phyloP scores from a whole-genome alignment of 2,113 vertebrate species.

The Tachysurus vachellii region DNA sequence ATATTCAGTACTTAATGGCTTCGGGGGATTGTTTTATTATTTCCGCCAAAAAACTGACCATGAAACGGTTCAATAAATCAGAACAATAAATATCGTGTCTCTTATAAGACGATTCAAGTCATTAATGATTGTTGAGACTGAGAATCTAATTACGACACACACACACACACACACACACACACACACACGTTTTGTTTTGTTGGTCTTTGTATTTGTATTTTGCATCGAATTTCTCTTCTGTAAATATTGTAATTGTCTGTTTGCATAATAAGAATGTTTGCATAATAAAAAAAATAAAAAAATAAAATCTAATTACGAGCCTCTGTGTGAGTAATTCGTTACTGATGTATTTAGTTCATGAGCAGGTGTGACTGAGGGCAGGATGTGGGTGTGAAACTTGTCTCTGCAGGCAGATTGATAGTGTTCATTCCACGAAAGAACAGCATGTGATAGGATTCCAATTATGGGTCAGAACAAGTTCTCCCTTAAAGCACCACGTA shows the following conservation, averaged over 20 bases:
- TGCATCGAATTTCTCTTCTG: no score
- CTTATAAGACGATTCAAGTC: no score
- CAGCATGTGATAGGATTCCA: constrained; percentile 30
- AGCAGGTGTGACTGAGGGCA: background rate
- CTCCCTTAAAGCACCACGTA: background rate
- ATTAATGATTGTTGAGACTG: no score
- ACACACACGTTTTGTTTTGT: no score
- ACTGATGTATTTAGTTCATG: background rate
- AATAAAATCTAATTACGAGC: no score
- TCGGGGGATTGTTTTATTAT: background rate
- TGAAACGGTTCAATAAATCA: background rate
- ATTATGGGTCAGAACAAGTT: background rate
- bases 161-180: no score
- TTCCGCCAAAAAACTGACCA: background rate
- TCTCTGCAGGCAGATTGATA: constrained; percentile 27
- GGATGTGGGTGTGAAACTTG: background rate
- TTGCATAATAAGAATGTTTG: no score
- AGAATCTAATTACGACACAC: no score
- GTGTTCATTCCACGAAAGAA: constrained; percentile 38
- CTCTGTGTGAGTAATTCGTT: background rate
- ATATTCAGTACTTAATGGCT: background rate
- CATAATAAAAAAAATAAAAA: no score
- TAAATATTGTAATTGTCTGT: no score
- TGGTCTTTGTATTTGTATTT: no score
- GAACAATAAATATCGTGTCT: no score